Evolutionary conservation across 2,888 invertebrate species (phyloP), one percentile per base, ranked within the genome.

Genomic region (Trisateles emortualis): DNA sequence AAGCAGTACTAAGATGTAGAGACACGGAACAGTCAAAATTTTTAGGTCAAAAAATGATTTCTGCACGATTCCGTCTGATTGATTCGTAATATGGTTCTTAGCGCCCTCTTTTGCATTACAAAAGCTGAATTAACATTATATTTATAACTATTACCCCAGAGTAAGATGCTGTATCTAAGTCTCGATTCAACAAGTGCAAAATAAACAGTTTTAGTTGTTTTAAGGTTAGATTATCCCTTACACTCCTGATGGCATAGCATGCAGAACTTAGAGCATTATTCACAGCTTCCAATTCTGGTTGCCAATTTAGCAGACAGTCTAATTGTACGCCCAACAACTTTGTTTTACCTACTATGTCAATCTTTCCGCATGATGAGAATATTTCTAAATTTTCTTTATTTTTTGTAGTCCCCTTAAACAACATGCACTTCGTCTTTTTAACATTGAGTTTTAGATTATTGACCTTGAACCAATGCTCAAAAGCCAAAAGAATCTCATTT

Each of bases 71-170:
- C 11, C 8, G 26, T 14, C 5, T 35, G 16, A 3, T 8, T 8
- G 9, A 35, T 35, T 26, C 10, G 10, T n/a, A 41, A 2, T 1
- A 41, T 29, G 1, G 29, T 26, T 14, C 26, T 26, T 13, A 41
- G 26, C 10, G 29, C 26, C 41, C 41, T 13, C 29, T 41, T 41
- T n/a, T 41, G 41, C 13, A 41, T 10, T 6, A 41, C 17, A 29
- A 41, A 26, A 14, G 41, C 41, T 29, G 10, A 11, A 1, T 8
- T 14, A 16, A 29, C n/a, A 16, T 41, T 41, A 16, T 41, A 41
- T 5, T 41, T 19, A 16, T 42, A 42, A 30, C 30, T 42, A 17
- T n/a, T 26, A n/a, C 30, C 42, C 42, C 42, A 42, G n/a, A 30
- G 14, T 6, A 42, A 17, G n/a, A 42, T 42, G n/a, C 29, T 30